Base-by-base conservation (phyloP, 2,797 vertebrate species). In the Danionella dracula region DNA sequence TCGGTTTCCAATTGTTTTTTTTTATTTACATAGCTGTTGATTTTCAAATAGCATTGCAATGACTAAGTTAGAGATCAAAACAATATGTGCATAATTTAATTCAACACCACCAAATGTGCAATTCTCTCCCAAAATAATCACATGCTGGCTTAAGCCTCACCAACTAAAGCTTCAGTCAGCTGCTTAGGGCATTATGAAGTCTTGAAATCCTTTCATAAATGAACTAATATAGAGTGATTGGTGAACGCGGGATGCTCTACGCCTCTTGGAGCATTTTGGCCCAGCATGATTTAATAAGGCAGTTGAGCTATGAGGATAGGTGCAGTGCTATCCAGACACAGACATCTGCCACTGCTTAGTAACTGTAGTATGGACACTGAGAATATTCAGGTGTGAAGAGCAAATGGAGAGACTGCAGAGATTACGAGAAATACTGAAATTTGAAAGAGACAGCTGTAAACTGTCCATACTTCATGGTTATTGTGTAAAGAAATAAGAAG, bases 231-330 rank as follows among this genome's bases (percentile, higher is more conserved):
- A 29, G n/a, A n/a, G n/a, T 29, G 56, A 46, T 42, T 68, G 59
- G 54, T 19, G 45, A 64, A 56, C 49, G 51, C 38, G 38, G 68
- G 29, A 60, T 54, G 53, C 35, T 54, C 27, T 58, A 63, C 60
- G 64, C 58, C 58, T 64, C 56, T 57, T 67, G 58, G 45, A 51
- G 48, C 64, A 73, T 65, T 68, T 68, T 37, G 64, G 37, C 64
- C 60, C 68, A 51, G 58, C 37, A 74, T 71, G 56, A 76, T 71
- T 73, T 71, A 68, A 71, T 44, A 29, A 1, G 12, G 57, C 16
- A 51, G 32, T 58, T 42, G 37, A 29, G 48, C 53, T 65, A 59
- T 66, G 46, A 59, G 40, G 58, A 51, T 32, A 66, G 62, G 53
- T 27, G 23, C 15, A 21, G 54, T n/a, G 40, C 17, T 35, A 58